Conservation (phyloP, 2,113 vertebrate species). For the Recurvirostra avosetta region DNA sequence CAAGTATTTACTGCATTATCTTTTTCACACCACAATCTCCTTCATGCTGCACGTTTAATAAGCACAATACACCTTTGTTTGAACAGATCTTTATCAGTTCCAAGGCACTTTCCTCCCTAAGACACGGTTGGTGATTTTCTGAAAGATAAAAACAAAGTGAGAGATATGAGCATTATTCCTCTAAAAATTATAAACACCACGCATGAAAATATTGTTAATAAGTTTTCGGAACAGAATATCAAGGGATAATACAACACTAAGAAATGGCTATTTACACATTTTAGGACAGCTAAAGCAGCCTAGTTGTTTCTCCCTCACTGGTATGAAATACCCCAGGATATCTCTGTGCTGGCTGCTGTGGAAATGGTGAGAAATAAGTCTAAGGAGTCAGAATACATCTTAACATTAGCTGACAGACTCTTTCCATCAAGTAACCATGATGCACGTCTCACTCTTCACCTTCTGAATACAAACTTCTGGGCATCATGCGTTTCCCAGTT, state of each 20-base stretch:
- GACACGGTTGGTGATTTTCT: constrained; percentile 77
- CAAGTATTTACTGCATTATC: background rate
- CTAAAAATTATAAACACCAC: fast-evolving
- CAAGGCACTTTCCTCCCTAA: constrained; percentile 77
- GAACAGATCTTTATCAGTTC: constrained; percentile 43
- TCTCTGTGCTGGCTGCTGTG: background rate
- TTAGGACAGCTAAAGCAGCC: background rate
- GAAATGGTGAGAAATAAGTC: background rate
- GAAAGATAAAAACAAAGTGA: background rate
- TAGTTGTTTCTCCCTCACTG: background rate
- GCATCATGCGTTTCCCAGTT: fast-evolving
- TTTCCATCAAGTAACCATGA: background rate
- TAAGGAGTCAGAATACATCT: background rate
- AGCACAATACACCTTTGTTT: background rate
- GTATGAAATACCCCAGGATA: background rate
- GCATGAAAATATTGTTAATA: background rate
- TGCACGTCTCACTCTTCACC: background rate
- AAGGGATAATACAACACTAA: background rate
- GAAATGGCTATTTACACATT: background rate
- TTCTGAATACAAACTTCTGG: background rate
- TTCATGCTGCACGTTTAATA: background rate
- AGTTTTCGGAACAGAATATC: too few relatives aligned
- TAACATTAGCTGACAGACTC: background rate
- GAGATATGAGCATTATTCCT: background rate
- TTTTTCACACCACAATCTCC: background rate